Evolutionary conservation across 2,113 vertebrate genomes (phyloP).

Genomic region (Drymodes brunneopygia): DNA sequence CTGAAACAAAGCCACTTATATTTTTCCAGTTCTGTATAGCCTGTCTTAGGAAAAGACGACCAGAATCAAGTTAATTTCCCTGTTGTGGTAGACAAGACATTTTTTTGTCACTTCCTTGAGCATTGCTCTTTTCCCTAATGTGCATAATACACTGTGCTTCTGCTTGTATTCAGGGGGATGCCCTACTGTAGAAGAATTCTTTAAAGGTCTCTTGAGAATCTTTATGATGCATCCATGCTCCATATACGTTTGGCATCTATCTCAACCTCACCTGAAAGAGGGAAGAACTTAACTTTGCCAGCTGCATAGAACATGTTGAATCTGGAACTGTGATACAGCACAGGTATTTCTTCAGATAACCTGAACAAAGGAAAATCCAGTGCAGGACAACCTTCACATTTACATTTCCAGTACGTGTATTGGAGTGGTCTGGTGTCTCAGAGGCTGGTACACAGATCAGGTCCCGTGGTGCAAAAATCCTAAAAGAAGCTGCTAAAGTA

Average conservation of each 20-base stretch:
- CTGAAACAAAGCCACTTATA: neutral
- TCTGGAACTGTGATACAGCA: fast-evolving
- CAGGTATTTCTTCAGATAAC: neutral
- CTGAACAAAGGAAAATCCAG: neutral
- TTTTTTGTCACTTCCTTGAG: neutral
- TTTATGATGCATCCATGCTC: neutral
- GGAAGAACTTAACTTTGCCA: neutral
- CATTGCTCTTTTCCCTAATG: neutral
- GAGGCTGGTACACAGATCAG: neutral
- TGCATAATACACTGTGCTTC: neutral
- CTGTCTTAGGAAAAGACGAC: neutral
- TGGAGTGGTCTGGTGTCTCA: neutral
- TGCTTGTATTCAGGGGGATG: neutral
- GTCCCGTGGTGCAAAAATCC: neutral
- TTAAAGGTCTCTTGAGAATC: neutral
- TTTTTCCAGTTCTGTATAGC: neutral
- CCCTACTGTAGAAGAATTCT: neutral
- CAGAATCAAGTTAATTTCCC: neutral
- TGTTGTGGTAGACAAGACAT: neutral
- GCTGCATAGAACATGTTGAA: neutral
- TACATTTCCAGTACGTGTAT: neutral
- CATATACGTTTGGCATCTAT: neutral
- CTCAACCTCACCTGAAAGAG: neutral
- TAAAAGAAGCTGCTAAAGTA: neutral
- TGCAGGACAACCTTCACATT: neutral